Base-by-base conservation (phyloP, 2,797 vertebrate genomes). In the Sarcoramphus papa region DNA sequence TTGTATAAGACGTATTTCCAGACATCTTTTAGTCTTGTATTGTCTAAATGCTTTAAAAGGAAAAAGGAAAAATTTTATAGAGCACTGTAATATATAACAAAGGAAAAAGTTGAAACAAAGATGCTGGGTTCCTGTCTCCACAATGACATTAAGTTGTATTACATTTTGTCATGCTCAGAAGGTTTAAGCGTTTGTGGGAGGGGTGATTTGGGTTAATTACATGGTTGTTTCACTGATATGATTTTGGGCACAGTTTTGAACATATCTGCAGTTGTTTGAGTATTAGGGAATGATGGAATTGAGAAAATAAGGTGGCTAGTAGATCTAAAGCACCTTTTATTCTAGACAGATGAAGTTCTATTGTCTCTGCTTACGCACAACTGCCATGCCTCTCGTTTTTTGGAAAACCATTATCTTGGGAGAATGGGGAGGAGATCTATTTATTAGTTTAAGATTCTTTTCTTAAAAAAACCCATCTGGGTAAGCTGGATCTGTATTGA, bases 1-100 rank as follows among this genome's bases (percentile, higher is more conserved):
- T 98, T 99, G 98, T 99, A 99, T 97, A 97, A 98, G 96, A 97
- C 98, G 81, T 98, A 98, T 99, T 99, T 99, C 98, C 98, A 98
- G 98, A 99, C 98, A 98, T 98, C 98, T 98, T 98, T 98, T 97
- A 98, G 98, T 98, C 98, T 99, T 99, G 98, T 99, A 98, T 98
- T 97, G 97, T 98, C 98, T 98, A 98, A 98, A 98, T 98, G 98
- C 98, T 99, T 99, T 98, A 98, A 99, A 97, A 98, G 98, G 96
- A 98, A 98, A 97, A 98, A 98, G 88, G 93, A 97, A 97, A 97
- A 96, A 97, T 98, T 98, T 98, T 98, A 97, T 98, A 98, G 98
- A 98, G 98, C 97, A 98, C 97, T 96, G 97, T 98, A 98, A 97
- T 94, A 98, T 98, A 98, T 96, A 96, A 97, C 94, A 87, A 95